Evolutionary conservation across 2,888 invertebrate species (phyloP).

Genomic region (Dryadula phaetusa): DNA sequence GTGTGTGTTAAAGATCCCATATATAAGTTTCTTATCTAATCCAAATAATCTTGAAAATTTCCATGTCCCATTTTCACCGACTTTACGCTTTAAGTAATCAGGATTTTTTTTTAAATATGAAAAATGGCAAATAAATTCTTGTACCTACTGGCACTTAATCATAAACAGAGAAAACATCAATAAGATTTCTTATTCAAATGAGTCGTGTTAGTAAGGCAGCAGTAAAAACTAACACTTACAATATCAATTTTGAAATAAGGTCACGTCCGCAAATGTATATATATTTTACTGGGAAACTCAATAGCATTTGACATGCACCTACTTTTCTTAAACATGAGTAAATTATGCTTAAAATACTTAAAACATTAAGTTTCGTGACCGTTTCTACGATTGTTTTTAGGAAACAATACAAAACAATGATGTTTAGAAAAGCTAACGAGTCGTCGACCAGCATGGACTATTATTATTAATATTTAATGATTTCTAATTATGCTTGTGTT

Average conservation of each 20-base stretch:
- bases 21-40: no score
- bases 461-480: conserved; percentile 47
- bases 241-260: conserved; percentile 36
- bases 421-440: conserved; percentile 48
- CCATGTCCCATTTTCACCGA: no score
- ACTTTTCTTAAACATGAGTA: conserved; percentile 37
- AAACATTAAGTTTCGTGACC: conserved; percentile 43
- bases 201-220: conserved; percentile 17
- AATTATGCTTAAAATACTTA: conserved; percentile 43
- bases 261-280: conserved; percentile 37
- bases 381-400: conserved; percentile 43
- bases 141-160: no score
- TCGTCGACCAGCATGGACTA: conserved; percentile 31
- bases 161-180: background rate
- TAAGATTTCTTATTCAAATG: conserved; percentile 16
- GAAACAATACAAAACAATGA: conserved; percentile 50
- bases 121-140: no score
- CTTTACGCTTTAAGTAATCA: no score
- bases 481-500: conserved; percentile 33
- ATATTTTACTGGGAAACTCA: conserved; percentile 40
- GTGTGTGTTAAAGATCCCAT: no score
- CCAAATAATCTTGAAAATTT: no score
- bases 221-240: conserved; percentile 15
- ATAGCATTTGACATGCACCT: conserved; percentile 43
- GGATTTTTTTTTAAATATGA: no score